These are phyloP conservation scores for Casuarius casuarius DNA, from an alignment of 2,113 vertebrate genomes.

Conservation along the genomic window DNA sequence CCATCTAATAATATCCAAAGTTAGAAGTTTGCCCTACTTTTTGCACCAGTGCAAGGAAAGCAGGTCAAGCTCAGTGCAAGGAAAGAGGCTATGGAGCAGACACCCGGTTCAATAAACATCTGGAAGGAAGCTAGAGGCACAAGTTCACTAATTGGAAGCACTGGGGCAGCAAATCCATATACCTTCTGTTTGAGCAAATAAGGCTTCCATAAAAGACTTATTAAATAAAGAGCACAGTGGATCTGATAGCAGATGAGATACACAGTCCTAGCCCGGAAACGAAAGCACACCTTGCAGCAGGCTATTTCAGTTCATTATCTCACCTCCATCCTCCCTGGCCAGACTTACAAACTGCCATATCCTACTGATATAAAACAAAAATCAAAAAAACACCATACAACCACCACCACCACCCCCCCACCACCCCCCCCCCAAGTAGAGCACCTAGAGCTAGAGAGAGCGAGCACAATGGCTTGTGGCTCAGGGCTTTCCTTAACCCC, in stretches of 20 bases:
- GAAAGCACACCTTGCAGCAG: neutral
- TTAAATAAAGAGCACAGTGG: neutral
- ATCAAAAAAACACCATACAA: too few relatives aligned
- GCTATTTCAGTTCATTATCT: neutral
- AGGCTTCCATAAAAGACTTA: neutral
- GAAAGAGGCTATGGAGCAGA: constrained; percentile 2
- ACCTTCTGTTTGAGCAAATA: constrained; percentile 31
- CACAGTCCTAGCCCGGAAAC: neutral
- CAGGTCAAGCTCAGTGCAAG: constrained; percentile 53
- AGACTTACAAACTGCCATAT: neutral
- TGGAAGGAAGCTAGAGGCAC: constrained; percentile 31
- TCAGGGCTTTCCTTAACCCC: neutral
- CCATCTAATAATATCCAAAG: constrained; percentile 46
- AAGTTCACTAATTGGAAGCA: constrained; percentile 16
- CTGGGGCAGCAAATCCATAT: neutral
- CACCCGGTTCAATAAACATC: constrained; percentile 41
- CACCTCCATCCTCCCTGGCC: neutral
- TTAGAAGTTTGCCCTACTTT: constrained; percentile 51
- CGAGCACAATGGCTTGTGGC: neutral
- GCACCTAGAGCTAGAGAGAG: neutral
- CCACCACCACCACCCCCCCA: neutral
- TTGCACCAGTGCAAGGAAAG: neutral
- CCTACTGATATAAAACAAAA: neutral
- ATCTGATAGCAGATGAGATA: neutral
- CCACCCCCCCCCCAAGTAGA: neutral